These are phyloP conservation scores for Hypena proboscidalis DNA, from an alignment of 2,888 invertebrate genomes.

Conservation along the genomic window DNA sequence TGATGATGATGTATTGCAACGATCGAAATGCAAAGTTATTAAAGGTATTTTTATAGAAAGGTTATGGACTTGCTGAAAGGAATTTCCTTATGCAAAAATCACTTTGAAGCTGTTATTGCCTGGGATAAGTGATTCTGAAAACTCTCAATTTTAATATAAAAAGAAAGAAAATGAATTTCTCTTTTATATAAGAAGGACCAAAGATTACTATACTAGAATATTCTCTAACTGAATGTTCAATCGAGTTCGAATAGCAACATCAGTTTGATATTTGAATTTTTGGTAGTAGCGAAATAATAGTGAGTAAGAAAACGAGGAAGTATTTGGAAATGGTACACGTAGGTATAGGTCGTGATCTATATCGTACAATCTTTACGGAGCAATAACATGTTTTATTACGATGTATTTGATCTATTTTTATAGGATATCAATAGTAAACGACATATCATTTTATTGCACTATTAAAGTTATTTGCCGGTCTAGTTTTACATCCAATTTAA, in stretches of 20 bases:
- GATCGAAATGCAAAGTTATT: slow-evolving; percentile 3
- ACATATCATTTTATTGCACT: background rate
- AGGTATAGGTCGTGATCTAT: background rate
- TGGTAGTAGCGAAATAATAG: too few species aligned
- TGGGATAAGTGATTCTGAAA: too few species aligned
- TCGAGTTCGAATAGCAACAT: too few species aligned
- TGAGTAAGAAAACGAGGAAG: background rate
- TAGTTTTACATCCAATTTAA: background rate
- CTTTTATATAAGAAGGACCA: too few species aligned
- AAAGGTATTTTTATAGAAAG: slow-evolving; percentile 2
- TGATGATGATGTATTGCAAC: slow-evolving; percentile 1
- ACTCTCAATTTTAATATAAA: too few species aligned
- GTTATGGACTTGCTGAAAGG: background rate
- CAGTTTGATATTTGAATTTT: too few species aligned
- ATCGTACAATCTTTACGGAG: background rate
- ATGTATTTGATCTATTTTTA: slow-evolving; percentile 2
- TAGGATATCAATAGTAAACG: background rate
- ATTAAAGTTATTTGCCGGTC: background rate
- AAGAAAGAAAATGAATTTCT: too few species aligned
- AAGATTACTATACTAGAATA: too few species aligned
- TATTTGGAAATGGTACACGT: background rate
- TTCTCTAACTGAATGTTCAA: too few species aligned
- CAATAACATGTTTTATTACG: background rate
- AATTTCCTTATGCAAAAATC: background rate
- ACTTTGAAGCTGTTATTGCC: too few species aligned